A percentile compares a stretch with the other conserved stretches of the same genome.
Evolutionary conservation across 2,888 invertebrate genomes (phyloP).

Genomic region (Sphaeridia pumilis): DNA sequence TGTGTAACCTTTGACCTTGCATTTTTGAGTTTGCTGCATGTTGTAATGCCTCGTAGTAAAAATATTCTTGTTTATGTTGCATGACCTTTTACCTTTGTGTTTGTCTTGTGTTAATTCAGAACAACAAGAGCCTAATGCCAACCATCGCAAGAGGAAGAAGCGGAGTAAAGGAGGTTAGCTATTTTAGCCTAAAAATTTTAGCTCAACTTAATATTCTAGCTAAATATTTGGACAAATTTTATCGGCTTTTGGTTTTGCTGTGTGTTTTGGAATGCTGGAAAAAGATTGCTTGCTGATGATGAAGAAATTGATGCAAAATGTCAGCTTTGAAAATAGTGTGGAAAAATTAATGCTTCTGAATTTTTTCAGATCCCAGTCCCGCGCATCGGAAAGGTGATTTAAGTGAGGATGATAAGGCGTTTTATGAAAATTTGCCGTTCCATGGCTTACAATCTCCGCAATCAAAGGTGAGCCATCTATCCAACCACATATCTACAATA

Average conservation of each 20-base stretch:
- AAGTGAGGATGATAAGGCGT: constrained; percentile 66
- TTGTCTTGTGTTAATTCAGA: constrained; percentile 64
- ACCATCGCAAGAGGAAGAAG: constrained; percentile 57
- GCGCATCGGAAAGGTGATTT: constrained; percentile 37
- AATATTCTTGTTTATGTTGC: constrained; percentile 38
- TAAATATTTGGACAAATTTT: not conserved
- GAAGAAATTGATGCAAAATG: not conserved
- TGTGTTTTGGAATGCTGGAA: not conserved
- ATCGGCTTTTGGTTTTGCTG: not conserved
- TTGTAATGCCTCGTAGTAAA: too few relatives aligned
- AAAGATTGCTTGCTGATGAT: not conserved
- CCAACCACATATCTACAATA: too few relatives aligned
- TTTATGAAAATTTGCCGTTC: constrained; percentile 90
- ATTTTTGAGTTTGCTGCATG: not conserved
- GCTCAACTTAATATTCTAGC: too few relatives aligned
- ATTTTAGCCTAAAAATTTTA: not conserved
- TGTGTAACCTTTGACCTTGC: not conserved
- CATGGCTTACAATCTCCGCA: constrained; percentile 87
- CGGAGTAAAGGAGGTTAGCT: constrained; percentile 55
- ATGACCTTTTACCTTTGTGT: constrained; percentile 35
- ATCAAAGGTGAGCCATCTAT: constrained; percentile 62
- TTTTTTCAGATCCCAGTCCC: constrained; percentile 35
- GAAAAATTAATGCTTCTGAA: not conserved
- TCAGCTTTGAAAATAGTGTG: not conserved
- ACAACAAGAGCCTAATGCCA: too few relatives aligned